A percentile compares a stretch with the other conserved stretches of the same genome.
phyloP scores from a whole-genome alignment of 2,797 vertebrate species.

The Nyctalus aviator region DNA sequence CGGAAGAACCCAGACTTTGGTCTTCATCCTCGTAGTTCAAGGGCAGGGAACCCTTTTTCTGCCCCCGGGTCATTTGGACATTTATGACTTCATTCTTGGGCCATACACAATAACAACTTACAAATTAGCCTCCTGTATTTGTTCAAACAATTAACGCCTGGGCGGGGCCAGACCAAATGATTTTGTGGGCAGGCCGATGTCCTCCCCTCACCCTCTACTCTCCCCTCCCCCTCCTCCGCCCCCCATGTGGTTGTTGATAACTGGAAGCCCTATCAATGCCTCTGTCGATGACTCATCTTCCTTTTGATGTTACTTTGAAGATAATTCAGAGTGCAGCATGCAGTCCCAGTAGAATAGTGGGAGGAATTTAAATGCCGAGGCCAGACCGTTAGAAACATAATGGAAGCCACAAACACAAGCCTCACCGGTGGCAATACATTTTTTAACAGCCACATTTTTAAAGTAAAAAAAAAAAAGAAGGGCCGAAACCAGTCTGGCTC shows the following conservation, averaged over 20 bases:
- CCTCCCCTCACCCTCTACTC: too few relatives aligned
- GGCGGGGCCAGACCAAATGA: too few relatives aligned
- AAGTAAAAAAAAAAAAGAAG: neutral
- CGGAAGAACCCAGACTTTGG: neutral
- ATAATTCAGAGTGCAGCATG: neutral
- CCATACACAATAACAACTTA: too few relatives aligned
- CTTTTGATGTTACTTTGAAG: neutral
- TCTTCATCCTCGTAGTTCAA: neutral
- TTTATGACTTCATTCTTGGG: too few relatives aligned
- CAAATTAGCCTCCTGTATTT: too few relatives aligned
- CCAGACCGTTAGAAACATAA: neutral
- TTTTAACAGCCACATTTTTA: neutral
- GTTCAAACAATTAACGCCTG: too few relatives aligned
- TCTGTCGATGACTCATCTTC: neutral
- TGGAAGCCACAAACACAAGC: neutral
- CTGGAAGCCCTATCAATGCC: neutral
- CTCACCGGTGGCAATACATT: fast-evolving
- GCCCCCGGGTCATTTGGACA: too few relatives aligned
- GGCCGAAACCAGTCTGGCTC: too few relatives aligned
- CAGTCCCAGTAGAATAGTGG: neutral
- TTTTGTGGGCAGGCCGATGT: too few relatives aligned
- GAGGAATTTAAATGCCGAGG: neutral
- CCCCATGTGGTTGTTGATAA: neutral
- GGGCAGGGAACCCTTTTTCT: too few relatives aligned
- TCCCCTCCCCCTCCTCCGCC: too few relatives aligned